phyloP scores from a whole-genome alignment of 1,140 invertebrate genomes.

The Saccostrea cuccullata region DNA sequence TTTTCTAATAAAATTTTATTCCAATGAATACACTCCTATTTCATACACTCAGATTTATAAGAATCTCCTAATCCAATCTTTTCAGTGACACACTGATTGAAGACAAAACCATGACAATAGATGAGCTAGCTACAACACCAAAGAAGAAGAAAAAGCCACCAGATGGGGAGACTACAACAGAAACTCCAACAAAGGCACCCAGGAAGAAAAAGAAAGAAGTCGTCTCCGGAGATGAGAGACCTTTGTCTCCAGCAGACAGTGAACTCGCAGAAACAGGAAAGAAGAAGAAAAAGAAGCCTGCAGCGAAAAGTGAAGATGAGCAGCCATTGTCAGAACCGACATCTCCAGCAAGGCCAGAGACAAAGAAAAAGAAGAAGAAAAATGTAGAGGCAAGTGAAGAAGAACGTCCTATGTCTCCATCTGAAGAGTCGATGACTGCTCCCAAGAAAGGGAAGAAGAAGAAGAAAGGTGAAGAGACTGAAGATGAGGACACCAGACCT shows the following conservation, averaged over 20 bases:
- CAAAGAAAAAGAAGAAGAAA: slow-evolving; percentile 60
- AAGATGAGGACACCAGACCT: slow-evolving; percentile 58
- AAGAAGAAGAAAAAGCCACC: slow-evolving; percentile 52
- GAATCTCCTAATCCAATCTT: not conserved
- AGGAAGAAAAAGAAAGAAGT: slow-evolving; percentile 21
- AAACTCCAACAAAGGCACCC: not conserved
- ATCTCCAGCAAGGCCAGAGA: not conserved
- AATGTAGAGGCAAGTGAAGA: slow-evolving; percentile 53
- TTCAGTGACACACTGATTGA: not conserved
- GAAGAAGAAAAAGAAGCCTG: slow-evolving; percentile 55
- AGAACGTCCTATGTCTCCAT: slow-evolving; percentile 52
- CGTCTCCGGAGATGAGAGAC: slow-evolving; percentile 15
- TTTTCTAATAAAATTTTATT: not conserved
- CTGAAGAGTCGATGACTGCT: slow-evolving; percentile 50
- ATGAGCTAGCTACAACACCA: slow-evolving; percentile 51
- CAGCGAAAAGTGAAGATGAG: slow-evolving; percentile 42
- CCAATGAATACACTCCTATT: no score
- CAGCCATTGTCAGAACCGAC: slow-evolving; percentile 15
- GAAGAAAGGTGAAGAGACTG: slow-evolving; percentile 57
- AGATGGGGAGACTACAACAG: not conserved
- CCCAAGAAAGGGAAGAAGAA: slow-evolving; percentile 64
- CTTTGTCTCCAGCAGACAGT: not conserved
- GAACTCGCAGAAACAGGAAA: slow-evolving; percentile 50
- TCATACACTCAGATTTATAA: not conserved
- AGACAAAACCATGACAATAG: slow-evolving; percentile 58